Base-by-base conservation (phyloP, 2,888 invertebrate species). In the Syrphus vitripennis region DNA sequence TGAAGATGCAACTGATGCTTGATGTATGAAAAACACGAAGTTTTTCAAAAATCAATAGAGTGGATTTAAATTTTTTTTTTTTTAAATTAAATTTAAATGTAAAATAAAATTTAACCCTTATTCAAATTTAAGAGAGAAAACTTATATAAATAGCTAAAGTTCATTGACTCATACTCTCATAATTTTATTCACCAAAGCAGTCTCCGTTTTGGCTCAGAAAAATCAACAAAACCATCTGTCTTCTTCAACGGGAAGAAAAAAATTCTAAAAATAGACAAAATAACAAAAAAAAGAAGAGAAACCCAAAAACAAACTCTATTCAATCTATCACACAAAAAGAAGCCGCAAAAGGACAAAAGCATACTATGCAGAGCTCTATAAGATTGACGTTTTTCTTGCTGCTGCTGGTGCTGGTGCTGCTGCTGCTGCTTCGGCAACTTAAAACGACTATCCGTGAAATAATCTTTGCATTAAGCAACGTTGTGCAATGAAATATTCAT, bases 401-500 rank as follows among this genome's bases (percentile, higher is more conserved):
- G 24, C 34, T 24, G 10, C n/a, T n/a, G n/a, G n/a, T n/a, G n/a
- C n/a, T n/a, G n/a, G n/a, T n/a, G n/a, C n/a, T n/a, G n/a, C n/a
- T 12, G 19, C 12, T 34, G 24, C 16, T 59, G 19, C 59, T 37
- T 37, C 19, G 19, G 21, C 12, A 34, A 31, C 57, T 34, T 16
- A 29, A 57, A 57, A 31, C 26, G 21, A 29, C 59, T 59, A 14
- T 59, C 72, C 45, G 34, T 80, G 50, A 77, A 77, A 61, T 78
- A 70, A 34, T 50, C 50, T 59, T 67, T 67, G 72, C 63, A 79
- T 71, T 57, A 40, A 16, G 48, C 72, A 57, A 45, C 26, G 29
- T 53, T 40, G 74, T 7, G 16, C 57, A 63, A 81, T 81, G 31
- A 81, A 81, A 81, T 63, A 81, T 81, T 75, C 81, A 81, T 81